A percentile compares a stretch with the other conserved stretches of the same genome.
These are phyloP conservation scores for Epinotia bilunana DNA, from an alignment of 2,888 invertebrate genomes.

Conservation along the genomic window DNA sequence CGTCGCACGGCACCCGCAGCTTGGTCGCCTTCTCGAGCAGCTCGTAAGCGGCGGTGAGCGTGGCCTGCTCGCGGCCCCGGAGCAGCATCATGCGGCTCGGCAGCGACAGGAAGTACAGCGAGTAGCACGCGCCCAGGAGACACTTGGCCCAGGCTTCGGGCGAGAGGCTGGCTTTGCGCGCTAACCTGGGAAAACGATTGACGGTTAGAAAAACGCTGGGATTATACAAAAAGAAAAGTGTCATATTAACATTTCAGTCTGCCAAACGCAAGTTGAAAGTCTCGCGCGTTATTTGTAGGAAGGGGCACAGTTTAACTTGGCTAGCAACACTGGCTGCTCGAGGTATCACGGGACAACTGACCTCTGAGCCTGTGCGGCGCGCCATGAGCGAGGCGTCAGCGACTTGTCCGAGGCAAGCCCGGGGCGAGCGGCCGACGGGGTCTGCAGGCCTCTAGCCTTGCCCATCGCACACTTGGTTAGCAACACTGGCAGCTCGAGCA, in stretches of 20 bases:
- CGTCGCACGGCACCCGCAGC: slow-evolving; percentile 94
- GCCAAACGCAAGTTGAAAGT: too few relatives aligned
- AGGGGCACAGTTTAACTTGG: too few relatives aligned
- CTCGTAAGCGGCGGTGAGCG: slow-evolving; percentile 92
- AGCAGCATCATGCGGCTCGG: slow-evolving; percentile 92
- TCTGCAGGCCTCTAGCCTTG: slow-evolving; percentile 57
- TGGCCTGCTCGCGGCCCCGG: slow-evolving; percentile 90
- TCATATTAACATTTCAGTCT: neutral
- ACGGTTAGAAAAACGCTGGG: slow-evolving; percentile 72
- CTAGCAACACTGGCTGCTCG: too few relatives aligned
- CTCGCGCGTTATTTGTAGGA: too few relatives aligned
- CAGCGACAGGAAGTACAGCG: slow-evolving; percentile 97
- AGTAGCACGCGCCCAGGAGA: slow-evolving; percentile 93
- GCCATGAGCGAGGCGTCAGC: slow-evolving; percentile 95
- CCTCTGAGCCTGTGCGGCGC: slow-evolving; percentile 95
- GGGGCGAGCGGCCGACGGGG: slow-evolving; percentile 63
- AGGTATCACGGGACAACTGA: slow-evolving; percentile 43
- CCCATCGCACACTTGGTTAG: slow-evolving; percentile 66
- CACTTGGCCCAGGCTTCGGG: slow-evolving; percentile 98
- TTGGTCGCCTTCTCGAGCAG: slow-evolving; percentile 94
- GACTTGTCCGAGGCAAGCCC: slow-evolving; percentile 77
- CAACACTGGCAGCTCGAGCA: slow-evolving; percentile 83
- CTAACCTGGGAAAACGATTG: slow-evolving; percentile 69
- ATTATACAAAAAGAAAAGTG: neutral
- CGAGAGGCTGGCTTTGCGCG: slow-evolving; percentile 84